Conservation (phyloP, 2,888 invertebrate genomes). For the Esperia sulphurella region DNA sequence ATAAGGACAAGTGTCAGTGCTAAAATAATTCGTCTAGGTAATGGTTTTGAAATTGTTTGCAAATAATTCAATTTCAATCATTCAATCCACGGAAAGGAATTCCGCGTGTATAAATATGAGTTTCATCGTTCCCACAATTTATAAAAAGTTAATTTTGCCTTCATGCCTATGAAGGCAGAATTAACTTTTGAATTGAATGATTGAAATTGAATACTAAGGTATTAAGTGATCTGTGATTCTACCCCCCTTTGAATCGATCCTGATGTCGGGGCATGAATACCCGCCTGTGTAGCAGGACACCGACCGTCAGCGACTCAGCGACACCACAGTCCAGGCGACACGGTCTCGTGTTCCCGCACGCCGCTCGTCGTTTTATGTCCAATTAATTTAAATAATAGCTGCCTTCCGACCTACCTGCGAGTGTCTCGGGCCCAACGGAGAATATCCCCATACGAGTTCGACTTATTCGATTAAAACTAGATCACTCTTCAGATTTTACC, state of each 20-base stretch:
- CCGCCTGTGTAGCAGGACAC: conserved; percentile 9
- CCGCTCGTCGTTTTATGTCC: conserved; percentile 66
- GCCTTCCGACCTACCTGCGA: conserved; percentile 64
- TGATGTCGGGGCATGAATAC: conserved; percentile 11
- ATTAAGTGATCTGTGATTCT: too few species aligned
- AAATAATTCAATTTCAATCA: too few species aligned
- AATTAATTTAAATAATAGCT: conserved; percentile 77
- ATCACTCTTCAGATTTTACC: neutral
- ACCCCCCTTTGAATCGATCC: neutral
- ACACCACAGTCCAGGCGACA: conserved; percentile 51
- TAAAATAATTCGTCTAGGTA: too few species aligned
- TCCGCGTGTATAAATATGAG: too few species aligned
- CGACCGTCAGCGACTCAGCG: conserved; percentile 35
- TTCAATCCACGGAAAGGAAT: too few species aligned
- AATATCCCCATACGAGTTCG: conserved; percentile 7
- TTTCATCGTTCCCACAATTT: too few species aligned
- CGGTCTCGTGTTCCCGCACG: conserved; percentile 39
- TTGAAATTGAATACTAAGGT: too few species aligned
- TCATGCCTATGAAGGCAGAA: too few species aligned
- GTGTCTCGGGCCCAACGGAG: conserved; percentile 26
- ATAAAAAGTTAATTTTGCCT: too few species aligned
- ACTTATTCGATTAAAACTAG: neutral
- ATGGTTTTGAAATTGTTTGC: too few species aligned
- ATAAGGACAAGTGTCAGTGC: too few species aligned
- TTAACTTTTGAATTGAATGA: too few species aligned